Percentiles rank a stretch among this genome's conserved stretches.
Evolutionary conservation across 2,888 invertebrate species (phyloP).

Genomic region (Vannuccia rotundouncinata): DNA sequence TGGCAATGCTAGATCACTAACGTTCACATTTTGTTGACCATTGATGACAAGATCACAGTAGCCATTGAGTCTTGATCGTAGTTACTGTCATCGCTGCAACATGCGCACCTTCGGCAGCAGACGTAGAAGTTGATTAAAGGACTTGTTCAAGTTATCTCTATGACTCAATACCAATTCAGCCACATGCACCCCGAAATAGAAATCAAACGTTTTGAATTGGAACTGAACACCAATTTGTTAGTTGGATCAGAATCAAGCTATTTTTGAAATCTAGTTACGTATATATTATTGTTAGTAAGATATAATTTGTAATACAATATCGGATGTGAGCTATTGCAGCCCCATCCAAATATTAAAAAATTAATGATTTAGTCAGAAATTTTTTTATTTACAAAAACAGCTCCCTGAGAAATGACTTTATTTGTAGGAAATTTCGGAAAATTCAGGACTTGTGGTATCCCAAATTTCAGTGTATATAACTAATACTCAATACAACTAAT

Average conservation of each 20-base stretch:
- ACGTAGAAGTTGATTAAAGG: slow-evolving; percentile 1
- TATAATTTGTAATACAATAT: too few species aligned
- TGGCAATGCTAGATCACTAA: slow-evolving; percentile 4
- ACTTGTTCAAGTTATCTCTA: not conserved
- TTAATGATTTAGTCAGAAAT: too few species aligned
- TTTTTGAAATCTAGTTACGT: too few species aligned
- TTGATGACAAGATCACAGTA: not conserved
- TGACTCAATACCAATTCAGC: slow-evolving; percentile 20
- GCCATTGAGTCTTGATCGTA: not conserved
- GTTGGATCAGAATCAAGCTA: not conserved
- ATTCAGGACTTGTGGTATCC: too few species aligned
- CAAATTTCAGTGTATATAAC: too few species aligned
- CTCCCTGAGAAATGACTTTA: too few species aligned
- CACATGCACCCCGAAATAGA: not conserved
- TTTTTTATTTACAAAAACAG: too few species aligned
- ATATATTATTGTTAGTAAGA: too few species aligned
- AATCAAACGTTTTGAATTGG: slow-evolving; percentile 11
- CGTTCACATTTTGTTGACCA: not conserved
- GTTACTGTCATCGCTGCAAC: not conserved
- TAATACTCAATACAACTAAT: too few species aligned
- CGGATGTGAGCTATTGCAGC: too few species aligned
- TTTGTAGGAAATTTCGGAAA: too few species aligned
- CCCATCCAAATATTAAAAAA: too few species aligned
- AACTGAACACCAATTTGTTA: not conserved
- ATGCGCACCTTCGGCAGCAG: not conserved